A percentile compares a stretch with the other conserved stretches of the same genome.
Conservation (phyloP, 2,113 vertebrate genomes). For the Lagopus muta region DNA sequence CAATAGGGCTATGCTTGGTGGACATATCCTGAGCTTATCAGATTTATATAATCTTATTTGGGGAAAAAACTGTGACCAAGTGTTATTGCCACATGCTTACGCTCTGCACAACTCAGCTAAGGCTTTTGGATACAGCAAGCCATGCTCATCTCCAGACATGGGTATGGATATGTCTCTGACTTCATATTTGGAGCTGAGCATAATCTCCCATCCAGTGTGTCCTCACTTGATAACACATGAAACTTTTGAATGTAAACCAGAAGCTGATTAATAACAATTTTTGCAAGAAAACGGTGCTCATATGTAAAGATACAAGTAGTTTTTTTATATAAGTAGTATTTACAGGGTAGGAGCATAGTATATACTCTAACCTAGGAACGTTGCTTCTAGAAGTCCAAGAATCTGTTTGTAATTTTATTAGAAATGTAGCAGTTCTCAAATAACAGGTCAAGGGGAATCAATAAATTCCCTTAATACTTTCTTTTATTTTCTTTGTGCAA, state of each 20-base stretch:
- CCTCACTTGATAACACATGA: background rate
- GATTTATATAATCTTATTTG: background rate
- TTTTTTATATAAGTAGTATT: background rate
- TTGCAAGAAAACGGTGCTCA: background rate
- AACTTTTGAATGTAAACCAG: background rate
- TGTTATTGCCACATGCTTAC: background rate
- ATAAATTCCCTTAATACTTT: background rate
- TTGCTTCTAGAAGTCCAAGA: background rate
- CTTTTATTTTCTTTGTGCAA: background rate
- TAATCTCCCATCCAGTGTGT: background rate
- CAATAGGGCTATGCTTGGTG: background rate
- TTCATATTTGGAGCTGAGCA: background rate
- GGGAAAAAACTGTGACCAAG: background rate
- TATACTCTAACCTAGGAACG: background rate
- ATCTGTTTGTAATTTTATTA: background rate
- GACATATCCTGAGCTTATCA: background rate
- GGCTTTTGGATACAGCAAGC: background rate
- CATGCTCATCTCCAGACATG: accelerated
- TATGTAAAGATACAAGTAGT: background rate
- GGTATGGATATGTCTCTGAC: accelerated
- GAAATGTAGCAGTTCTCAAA: background rate
- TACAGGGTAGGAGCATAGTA: background rate
- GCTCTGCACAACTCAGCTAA: background rate
- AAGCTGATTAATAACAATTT: background rate
- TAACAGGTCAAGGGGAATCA: background rate